phyloP scores from a whole-genome alignment of 2,113 vertebrate species.

The Gracilinanus agilis region DNA sequence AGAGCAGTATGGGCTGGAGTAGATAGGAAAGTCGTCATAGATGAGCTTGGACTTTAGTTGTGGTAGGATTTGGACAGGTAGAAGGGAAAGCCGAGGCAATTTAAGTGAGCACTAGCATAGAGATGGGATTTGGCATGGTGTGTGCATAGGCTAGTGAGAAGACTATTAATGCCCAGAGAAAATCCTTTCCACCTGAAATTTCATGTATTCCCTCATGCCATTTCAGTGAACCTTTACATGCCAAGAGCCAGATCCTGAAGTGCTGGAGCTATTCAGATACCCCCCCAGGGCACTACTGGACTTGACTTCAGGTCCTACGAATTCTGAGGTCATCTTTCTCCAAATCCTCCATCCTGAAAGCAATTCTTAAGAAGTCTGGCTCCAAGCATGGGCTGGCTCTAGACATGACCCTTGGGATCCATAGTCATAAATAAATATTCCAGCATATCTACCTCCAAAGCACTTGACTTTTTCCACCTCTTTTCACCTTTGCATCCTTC shows the following conservation, averaged over 20 bases:
- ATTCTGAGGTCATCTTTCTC: background rate
- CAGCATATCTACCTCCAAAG: background rate
- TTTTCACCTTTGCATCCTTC: slow-evolving; percentile 1
- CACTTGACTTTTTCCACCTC: slow-evolving; percentile 20
- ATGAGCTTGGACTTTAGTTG: background rate
- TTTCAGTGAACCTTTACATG: slow-evolving; percentile 43
- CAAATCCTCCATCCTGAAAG: slow-evolving; percentile 56
- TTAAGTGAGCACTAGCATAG: background rate
- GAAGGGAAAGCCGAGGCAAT: slow-evolving; percentile 1
- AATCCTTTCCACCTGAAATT: slow-evolving; percentile 54
- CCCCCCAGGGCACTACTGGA: background rate
- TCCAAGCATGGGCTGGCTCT: slow-evolving; percentile 46
- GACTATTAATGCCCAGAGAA: slow-evolving; percentile 8
- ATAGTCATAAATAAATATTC: slow-evolving; percentile 38
- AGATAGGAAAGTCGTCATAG: background rate
- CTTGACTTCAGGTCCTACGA: background rate
- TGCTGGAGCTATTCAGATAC: slow-evolving; percentile 54
- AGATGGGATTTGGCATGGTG: background rate
- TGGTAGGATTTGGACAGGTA: background rate
- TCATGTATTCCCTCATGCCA: slow-evolving; percentile 50
- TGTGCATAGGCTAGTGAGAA: slow-evolving; percentile 7
- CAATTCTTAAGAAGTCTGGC: background rate
- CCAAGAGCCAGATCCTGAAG: slow-evolving; percentile 12
- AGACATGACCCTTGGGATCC: slow-evolving; percentile 52
- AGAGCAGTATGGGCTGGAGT: background rate